Percentiles rank a stretch among this genome's conserved stretches.
phyloP scores from a whole-genome alignment of 1,140 invertebrate species.

The Drosophila busckii region DNA sequence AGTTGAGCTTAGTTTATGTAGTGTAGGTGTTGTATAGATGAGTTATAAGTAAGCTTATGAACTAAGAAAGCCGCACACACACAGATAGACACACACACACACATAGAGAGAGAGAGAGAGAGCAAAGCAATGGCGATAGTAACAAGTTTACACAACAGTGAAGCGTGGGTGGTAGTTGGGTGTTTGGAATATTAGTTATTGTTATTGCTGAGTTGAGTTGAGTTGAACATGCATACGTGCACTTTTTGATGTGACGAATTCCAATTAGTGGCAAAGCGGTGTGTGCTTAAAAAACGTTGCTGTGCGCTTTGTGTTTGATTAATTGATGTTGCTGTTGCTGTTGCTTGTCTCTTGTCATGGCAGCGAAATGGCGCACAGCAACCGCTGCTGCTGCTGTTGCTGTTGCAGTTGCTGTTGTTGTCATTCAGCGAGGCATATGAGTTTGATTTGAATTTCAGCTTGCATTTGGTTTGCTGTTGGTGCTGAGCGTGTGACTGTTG shows the following conservation, averaged over 20 bases:
- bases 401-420: neutral
- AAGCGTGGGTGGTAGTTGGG: too few relatives aligned
- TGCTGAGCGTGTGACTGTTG: conserved; percentile 21
- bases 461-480: conserved; percentile 26
- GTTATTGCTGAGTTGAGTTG: conserved; percentile 5
- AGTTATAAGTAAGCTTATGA: too few relatives aligned
- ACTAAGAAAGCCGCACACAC: too few relatives aligned
- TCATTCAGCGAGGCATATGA: conserved; percentile 37
- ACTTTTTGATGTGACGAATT: conserved; percentile 67
- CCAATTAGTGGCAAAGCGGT: conserved; percentile 60
- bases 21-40: too few relatives aligned
- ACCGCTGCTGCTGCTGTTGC: conserved; percentile 12
- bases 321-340: conserved; percentile 2
- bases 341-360: neutral
- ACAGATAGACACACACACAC: too few relatives aligned
- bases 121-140: too few relatives aligned
- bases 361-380: conserved; percentile 28
- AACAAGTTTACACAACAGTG: too few relatives aligned
- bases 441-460: conserved; percentile 32
- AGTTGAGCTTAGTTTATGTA: too few relatives aligned
- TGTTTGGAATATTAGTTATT: too few relatives aligned
- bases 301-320: conserved; percentile 10
- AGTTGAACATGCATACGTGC: conserved; percentile 76
- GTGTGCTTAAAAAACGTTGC: conserved; percentile 40
- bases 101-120: too few relatives aligned